A percentile compares a stretch with the other conserved stretches of the same genome.
Conservation (phyloP, 2,888 invertebrate genomes). For the Morinoia aosen region DNA sequence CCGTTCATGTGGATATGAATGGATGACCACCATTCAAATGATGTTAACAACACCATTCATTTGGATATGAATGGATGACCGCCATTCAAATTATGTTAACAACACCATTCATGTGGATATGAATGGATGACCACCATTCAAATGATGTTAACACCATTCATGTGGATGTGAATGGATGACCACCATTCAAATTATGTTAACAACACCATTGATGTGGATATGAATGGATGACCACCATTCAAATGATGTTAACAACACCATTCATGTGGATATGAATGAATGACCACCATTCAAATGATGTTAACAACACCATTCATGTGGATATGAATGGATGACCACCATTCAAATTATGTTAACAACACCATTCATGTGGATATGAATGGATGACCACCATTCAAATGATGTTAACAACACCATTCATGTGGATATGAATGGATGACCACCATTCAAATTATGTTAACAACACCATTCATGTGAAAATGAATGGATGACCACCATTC, state of each 20-base stretch:
- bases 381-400: too few relatives aligned
- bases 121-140: too few relatives aligned
- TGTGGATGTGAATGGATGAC: neutral
- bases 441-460: neutral
- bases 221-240: too few relatives aligned
- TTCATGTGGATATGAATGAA: neutral
- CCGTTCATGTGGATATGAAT: neutral
- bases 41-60: neutral
- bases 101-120: neutral
- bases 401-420: constrained; percentile 14
- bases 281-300: too few relatives aligned
- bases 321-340: neutral
- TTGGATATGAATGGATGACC: neutral
- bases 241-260: constrained; percentile 22
- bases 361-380: neutral
- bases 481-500: too few relatives aligned
- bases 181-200: neutral
- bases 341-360: neutral
- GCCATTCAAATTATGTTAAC: neutral
- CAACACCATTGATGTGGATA: neutral
- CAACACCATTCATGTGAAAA: neutral
- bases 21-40: too few relatives aligned
- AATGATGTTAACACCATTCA: neutral
- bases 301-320: neutral
- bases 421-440: neutral